Conservation (phyloP, 2,888 invertebrate genomes). For the Phragmatobia fuliginosa region DNA sequence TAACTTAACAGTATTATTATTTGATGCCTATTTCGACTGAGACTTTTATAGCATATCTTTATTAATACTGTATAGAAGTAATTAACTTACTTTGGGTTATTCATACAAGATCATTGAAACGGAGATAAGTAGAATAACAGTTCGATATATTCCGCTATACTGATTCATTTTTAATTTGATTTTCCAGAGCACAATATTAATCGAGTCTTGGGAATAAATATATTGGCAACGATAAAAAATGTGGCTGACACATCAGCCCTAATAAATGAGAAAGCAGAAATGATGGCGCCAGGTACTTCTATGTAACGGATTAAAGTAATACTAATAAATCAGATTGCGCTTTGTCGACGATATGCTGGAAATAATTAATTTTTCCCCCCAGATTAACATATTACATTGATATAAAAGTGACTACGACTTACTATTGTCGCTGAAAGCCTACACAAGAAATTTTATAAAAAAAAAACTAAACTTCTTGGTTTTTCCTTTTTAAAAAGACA, state of each 20-base stretch:
- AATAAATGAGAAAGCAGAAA: slow-evolving; percentile 17
- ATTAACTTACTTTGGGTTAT: neutral
- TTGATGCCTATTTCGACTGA: neutral
- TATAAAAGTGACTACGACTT: neutral
- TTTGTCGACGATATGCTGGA: neutral
- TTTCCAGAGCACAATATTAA: slow-evolving; percentile 10
- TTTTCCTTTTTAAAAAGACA: too few species aligned
- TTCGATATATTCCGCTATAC: neutral
- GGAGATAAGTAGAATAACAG: neutral
- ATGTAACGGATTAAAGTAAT: slow-evolving; percentile 14
- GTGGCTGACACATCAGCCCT: slow-evolving; percentile 9
- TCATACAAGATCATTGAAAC: neutral
- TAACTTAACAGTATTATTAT: slow-evolving; percentile 17
- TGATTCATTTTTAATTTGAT: neutral
- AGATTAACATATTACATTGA: neutral
- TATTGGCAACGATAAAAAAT: slow-evolving; percentile 10
- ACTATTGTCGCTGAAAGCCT: too few species aligned
- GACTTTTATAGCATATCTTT: neutral
- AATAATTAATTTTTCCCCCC: neutral
- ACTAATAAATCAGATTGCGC: slow-evolving; percentile 20
- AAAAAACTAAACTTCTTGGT: too few species aligned
- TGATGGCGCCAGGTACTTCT: slow-evolving; percentile 10
- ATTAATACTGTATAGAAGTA: neutral
- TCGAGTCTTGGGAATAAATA: slow-evolving; percentile 11
- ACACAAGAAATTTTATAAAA: too few species aligned